Evolutionary conservation across 1,140 invertebrate species (phyloP), one percentile per base, ranked within the genome.

Genomic region (Trichoplusia ni): DNA sequence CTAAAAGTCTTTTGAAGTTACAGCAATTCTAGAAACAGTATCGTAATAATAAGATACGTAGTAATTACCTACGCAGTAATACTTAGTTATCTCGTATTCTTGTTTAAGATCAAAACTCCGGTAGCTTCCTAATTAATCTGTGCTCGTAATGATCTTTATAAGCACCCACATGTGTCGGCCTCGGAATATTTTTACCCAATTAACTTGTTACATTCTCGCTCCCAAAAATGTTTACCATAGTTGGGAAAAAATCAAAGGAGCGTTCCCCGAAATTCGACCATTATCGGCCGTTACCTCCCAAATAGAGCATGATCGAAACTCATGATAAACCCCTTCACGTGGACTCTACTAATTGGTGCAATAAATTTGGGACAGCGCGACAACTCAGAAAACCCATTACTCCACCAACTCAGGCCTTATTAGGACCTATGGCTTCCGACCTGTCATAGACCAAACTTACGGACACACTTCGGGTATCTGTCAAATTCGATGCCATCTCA

Each of bases 121-220:
- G 67, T 69, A 69, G 67, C 67, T 70, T 19, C 60, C 74, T 76
- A 75, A 84, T 86, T 86, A 87, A 86, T 81, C 72, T 77, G 56
- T 67, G 62, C 31, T 63, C 61, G 65, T 79, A 80, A 82, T 81
- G 60, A 75, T 73, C 63, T 72, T 46, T 67, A 71, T 82, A 79
- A 77, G 66, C 70, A 69, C 49, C 69, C 72, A 51, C 67, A 67
- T 76, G 80, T 82, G 79, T 77, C 76, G 72, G 59, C 70, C 70
- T 66, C 65, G 42, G 64, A 83, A 86, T 83, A 84, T 77, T 79
- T 89, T 63, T 61, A 80, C 61, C 86, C 88, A 90, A 90, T 89
- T 88, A 89, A 88, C 85, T 87, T 84, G 84, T 88, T 79, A 88
- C 79, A 88, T 86, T 89, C 85, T 88, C 82, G 86, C 86, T 86